phyloP scores from a whole-genome alignment of 2,888 invertebrate species.

The Eledona agricola region DNA sequence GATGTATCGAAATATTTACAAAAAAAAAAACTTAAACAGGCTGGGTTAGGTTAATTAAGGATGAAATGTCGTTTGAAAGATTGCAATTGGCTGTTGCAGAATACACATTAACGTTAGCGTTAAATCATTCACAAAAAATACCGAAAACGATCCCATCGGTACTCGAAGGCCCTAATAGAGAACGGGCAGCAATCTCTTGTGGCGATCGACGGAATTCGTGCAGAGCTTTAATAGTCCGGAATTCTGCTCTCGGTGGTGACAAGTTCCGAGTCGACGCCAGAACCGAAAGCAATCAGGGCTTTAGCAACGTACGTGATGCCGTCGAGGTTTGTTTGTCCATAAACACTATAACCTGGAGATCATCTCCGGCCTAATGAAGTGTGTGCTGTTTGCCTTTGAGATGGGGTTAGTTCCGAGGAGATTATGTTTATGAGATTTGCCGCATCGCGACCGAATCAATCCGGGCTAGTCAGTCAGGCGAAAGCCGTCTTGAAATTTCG shows the following conservation, averaged over 20 bases:
- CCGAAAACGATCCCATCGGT: too few species aligned
- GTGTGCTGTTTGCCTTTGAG: slow-evolving; percentile 57
- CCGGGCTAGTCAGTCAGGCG: slow-evolving; percentile 10
- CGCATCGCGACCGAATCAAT: slow-evolving; percentile 25
- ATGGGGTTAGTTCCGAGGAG: slow-evolving; percentile 50
- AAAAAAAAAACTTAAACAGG: too few species aligned
- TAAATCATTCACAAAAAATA: too few species aligned
- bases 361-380: slow-evolving; percentile 61
- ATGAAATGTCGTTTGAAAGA: too few species aligned
- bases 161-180: too few species aligned
- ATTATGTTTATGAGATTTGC: slow-evolving; percentile 45
- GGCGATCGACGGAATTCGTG: too few species aligned
- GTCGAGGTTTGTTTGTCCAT: slow-evolving; percentile 60
- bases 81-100: too few species aligned
- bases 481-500: slow-evolving; percentile 4
- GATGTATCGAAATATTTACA: too few species aligned
- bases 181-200: slow-evolving; percentile 41
- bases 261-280: slow-evolving; percentile 15
- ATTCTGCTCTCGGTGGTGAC: slow-evolving; percentile 13
- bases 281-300: slow-evolving; percentile 50
- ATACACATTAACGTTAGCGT: too few species aligned
- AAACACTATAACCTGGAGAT: slow-evolving; percentile 62
- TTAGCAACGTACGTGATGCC: slow-evolving; percentile 57
- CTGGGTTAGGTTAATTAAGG: too few species aligned
- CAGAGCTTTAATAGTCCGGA: neutral